phyloP scores from a whole-genome alignment of 2,888 invertebrate genomes.

The Crioceris asparagi region DNA sequence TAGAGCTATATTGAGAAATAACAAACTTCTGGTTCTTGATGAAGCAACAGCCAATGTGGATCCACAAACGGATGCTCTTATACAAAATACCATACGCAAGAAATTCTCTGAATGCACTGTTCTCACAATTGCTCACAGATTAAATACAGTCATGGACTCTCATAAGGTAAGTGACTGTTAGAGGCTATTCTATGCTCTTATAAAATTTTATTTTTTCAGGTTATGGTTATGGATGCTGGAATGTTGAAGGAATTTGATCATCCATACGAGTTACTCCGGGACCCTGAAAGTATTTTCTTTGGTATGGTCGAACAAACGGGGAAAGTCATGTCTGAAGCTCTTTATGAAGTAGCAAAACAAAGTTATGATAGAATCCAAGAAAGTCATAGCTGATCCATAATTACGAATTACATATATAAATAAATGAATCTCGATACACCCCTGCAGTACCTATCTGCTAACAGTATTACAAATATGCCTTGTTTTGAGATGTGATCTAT shows the following conservation, averaged over 20 bases:
- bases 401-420: too few relatives aligned
- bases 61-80: slow-evolving; percentile 63
- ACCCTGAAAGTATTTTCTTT: slow-evolving; percentile 43
- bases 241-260: slow-evolving; percentile 65
- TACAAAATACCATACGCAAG: slow-evolving; percentile 63
- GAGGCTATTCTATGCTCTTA: neutral
- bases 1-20: slow-evolving; percentile 45
- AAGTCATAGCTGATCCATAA: too few relatives aligned
- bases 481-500: too few relatives aligned
- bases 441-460: too few relatives aligned
- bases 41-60: slow-evolving; percentile 79
- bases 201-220: too few relatives aligned
- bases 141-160: slow-evolving; percentile 80
- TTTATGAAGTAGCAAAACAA: slow-evolving; percentile 47
- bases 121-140: slow-evolving; percentile 71
- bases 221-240: slow-evolving; percentile 72
- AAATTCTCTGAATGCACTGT: slow-evolving; percentile 71
- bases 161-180: slow-evolving; percentile 46
- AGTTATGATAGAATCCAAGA: slow-evolving; percentile 20
- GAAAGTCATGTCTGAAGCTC: slow-evolving; percentile 52
- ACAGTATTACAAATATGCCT: too few relatives aligned
- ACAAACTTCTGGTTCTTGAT: slow-evolving; percentile 37
- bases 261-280: slow-evolving; percentile 53
- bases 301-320: slow-evolving; percentile 63
- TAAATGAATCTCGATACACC: too few relatives aligned